These are phyloP conservation scores for Amphimallon solstitiale DNA, from an alignment of 2,888 invertebrate genomes.

Conservation along the genomic window DNA sequence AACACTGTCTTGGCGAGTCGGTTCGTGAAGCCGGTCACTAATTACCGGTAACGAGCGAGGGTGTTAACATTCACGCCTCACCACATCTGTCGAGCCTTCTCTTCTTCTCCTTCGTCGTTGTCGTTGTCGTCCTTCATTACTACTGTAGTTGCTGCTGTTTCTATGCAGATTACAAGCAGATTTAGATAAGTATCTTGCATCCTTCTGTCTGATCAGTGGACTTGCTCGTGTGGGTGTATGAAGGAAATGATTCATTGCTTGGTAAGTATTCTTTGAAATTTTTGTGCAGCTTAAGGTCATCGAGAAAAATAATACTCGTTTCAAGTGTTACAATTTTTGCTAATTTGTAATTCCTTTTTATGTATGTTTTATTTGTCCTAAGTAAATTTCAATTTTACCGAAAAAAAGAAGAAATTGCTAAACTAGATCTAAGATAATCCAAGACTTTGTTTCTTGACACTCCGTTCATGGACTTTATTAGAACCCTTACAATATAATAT, in stretches of 20 bases:
- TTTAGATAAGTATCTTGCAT: slow-evolving; percentile 19
- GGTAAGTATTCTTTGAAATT: not conserved
- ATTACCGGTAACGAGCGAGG: slow-evolving; percentile 38
- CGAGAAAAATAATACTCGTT: too few species aligned
- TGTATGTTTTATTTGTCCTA: too few species aligned
- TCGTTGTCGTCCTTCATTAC: not conserved
- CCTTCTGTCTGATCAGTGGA: not conserved
- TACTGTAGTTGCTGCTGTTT: not conserved
- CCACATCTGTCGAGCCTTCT: slow-evolving; percentile 9
- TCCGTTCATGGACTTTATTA: too few species aligned
- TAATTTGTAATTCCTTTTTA: too few species aligned
- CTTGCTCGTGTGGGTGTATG: slow-evolving; percentile 10
- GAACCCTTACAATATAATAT: too few species aligned
- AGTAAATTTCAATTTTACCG: too few species aligned
- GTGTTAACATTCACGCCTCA: slow-evolving; percentile 34
- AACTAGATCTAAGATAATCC: too few species aligned
- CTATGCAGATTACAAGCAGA: slow-evolving; percentile 24
- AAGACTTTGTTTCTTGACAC: too few species aligned
- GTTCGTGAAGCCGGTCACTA: slow-evolving; percentile 23
- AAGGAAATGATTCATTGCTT: slow-evolving; percentile 29
- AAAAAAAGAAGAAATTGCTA: too few species aligned
- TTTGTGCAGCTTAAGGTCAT: too few species aligned
- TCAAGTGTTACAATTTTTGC: too few species aligned
- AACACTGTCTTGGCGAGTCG: slow-evolving; percentile 17
- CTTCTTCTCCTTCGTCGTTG: not conserved